Conservation (phyloP, 2,113 vertebrate species). For the Miniopterus natalensis region DNA sequence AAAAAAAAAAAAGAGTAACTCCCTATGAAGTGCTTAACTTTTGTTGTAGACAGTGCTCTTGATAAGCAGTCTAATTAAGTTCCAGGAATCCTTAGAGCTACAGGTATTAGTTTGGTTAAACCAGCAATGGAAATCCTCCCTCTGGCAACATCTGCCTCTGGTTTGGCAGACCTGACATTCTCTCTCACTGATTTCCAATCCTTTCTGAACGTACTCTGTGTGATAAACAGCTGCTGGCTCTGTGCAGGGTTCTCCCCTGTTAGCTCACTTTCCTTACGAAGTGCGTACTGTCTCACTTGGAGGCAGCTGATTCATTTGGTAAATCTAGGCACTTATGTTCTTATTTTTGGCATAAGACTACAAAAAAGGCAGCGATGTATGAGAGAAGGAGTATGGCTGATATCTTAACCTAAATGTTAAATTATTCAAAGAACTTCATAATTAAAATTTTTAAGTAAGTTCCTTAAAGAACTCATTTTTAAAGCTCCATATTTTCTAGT, state of each 20-base stretch:
- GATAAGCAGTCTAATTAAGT: slow-evolving; percentile 60
- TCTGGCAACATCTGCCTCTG: slow-evolving; percentile 71
- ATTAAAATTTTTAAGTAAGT: neutral
- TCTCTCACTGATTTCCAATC: slow-evolving; percentile 53
- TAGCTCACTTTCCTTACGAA: neutral
- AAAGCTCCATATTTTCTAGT: neutral
- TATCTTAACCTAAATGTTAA: neutral
- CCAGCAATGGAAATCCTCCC: slow-evolving; percentile 67
- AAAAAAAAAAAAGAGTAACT: neutral
- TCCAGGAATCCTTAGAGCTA: slow-evolving; percentile 16
- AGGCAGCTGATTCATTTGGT: neutral
- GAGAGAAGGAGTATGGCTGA: neutral
- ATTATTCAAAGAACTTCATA: slow-evolving; percentile 17
- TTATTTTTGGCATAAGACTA: neutral
- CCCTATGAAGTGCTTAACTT: neutral
- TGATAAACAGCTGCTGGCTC: neutral
- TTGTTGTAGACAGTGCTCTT: slow-evolving; percentile 44
- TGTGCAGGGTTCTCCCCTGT: neutral
- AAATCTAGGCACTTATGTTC: neutral
- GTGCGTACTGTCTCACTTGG: neutral
- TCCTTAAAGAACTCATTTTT: neutral
- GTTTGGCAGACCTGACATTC: slow-evolving; percentile 31
- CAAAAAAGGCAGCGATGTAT: neutral
- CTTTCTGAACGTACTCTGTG: slow-evolving; percentile 23
- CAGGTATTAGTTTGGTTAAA: slow-evolving; percentile 9